Conservation (phyloP, 2,888 invertebrate genomes). For the Mechanitis messenoides region DNA sequence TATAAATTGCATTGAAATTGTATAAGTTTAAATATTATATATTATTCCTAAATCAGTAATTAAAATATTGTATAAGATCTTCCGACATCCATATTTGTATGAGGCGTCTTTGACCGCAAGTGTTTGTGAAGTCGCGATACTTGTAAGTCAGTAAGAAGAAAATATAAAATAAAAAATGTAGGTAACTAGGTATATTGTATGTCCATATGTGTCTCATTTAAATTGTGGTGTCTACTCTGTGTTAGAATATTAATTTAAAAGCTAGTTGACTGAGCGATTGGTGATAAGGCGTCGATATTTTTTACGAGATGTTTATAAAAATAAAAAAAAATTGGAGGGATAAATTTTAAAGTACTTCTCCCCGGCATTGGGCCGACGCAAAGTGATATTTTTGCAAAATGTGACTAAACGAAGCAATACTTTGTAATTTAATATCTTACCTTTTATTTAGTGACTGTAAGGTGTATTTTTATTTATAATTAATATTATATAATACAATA, state of each 20-base stretch:
- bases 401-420: slow-evolving; percentile 87
- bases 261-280: slow-evolving; percentile 70
- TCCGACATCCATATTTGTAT: slow-evolving; percentile 13
- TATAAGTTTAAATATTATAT: slow-evolving; percentile 12
- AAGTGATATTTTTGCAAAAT: slow-evolving; percentile 82
- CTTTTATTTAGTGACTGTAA: slow-evolving; percentile 71
- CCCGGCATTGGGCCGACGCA: slow-evolving; percentile 46
- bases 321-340: slow-evolving; percentile 39
- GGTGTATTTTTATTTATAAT: slow-evolving; percentile 67
- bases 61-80: slow-evolving; percentile 17
- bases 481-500: slow-evolving; percentile 52
- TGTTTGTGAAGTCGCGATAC: slow-evolving; percentile 21
- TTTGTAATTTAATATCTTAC: slow-evolving; percentile 81
- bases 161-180: slow-evolving; percentile 59
- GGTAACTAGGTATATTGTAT: slow-evolving; percentile 58
- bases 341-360: slow-evolving; percentile 32
- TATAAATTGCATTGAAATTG: slow-evolving; percentile 5
- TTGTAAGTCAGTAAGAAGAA: slow-evolving; percentile 63
- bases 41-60: slow-evolving; percentile 12
- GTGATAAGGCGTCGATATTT: slow-evolving; percentile 68
- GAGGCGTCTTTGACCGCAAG: slow-evolving; percentile 18
- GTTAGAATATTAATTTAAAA: slow-evolving; percentile 68
- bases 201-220: slow-evolving; percentile 75
- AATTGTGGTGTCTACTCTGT: slow-evolving; percentile 75
- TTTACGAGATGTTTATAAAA: slow-evolving; percentile 59